A percentile compares a stretch with the other conserved stretches of the same genome.
Conservation (phyloP, 2,797 vertebrate genomes). For the Anguilla marmorata region DNA sequence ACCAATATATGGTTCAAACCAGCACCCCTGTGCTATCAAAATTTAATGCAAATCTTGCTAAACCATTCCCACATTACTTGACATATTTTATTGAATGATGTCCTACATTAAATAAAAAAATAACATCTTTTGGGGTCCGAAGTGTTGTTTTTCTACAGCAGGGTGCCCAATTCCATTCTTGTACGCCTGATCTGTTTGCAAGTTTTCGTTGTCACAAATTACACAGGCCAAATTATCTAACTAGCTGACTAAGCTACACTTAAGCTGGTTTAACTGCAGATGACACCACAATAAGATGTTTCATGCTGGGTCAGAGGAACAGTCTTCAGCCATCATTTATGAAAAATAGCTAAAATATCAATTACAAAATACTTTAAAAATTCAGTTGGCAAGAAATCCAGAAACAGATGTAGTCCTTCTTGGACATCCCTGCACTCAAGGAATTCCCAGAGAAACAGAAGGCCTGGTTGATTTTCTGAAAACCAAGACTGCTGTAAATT, state of each 20-base stretch:
- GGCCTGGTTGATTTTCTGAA: too few species aligned
- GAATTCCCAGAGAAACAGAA: too few species aligned
- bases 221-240: neutral
- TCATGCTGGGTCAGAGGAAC: neutral
- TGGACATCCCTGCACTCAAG: too few species aligned
- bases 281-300: neutral
- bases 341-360: neutral
- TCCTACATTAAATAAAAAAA: neutral
- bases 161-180: neutral
- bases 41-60: neutral
- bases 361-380: too few species aligned
- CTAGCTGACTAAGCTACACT: neutral
- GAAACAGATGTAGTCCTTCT: too few species aligned
- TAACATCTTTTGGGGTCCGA: neutral
- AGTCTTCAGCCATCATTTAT: neutral
- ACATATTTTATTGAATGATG: neutral
- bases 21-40: too few species aligned
- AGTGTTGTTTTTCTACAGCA: neutral
- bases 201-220: neutral
- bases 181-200: neutral
- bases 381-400: too few species aligned
- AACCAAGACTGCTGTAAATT: neutral
- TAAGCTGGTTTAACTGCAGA: neutral
- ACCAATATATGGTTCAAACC: conserved; percentile 2
- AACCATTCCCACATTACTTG: neutral